A percentile compares a stretch with the other conserved stretches of the same genome.
These are phyloP conservation scores for Channa striata DNA, from an alignment of 2,797 vertebrate species.

Conservation along the genomic window DNA sequence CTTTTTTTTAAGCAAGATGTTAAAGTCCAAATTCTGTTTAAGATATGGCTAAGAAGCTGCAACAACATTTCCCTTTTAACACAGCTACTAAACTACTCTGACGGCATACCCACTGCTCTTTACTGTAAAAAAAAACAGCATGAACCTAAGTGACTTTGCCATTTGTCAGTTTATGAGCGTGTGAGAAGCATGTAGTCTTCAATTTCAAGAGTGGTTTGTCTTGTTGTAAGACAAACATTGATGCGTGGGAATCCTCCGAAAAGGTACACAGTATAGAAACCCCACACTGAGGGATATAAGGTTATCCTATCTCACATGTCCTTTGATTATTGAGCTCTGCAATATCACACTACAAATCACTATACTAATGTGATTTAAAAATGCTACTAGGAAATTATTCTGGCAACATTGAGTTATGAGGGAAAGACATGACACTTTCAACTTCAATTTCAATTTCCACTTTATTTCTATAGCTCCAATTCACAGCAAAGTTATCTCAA, in stretches of 20 bases:
- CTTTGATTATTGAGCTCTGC: too few species aligned
- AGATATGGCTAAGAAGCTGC: not conserved
- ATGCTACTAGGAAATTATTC: too few species aligned
- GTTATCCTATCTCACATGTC: not conserved
- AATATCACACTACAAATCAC: too few species aligned
- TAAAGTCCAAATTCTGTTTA: not conserved
- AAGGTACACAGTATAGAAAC: not conserved
- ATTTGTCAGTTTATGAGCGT: not conserved
- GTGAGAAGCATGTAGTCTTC: not conserved
- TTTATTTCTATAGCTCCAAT: too few species aligned
- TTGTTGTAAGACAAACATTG: conserved; percentile 38
- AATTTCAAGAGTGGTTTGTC: conserved; percentile 20
- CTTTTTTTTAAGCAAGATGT: not conserved
- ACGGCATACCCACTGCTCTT: not conserved
- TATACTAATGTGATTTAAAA: too few species aligned
- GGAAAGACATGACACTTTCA: too few species aligned
- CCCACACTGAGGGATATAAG: not conserved
- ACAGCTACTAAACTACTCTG: not conserved
- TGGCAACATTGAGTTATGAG: too few species aligned
- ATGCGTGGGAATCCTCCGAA: conserved; percentile 6
- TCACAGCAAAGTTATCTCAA: too few species aligned
- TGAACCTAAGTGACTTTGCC: not conserved
- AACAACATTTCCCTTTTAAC: not conserved
- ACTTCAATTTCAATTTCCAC: too few species aligned
- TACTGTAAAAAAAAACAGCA: not conserved